phyloP scores from a whole-genome alignment of 2,797 vertebrate species.

The Sebastiscus albofasciatus region DNA sequence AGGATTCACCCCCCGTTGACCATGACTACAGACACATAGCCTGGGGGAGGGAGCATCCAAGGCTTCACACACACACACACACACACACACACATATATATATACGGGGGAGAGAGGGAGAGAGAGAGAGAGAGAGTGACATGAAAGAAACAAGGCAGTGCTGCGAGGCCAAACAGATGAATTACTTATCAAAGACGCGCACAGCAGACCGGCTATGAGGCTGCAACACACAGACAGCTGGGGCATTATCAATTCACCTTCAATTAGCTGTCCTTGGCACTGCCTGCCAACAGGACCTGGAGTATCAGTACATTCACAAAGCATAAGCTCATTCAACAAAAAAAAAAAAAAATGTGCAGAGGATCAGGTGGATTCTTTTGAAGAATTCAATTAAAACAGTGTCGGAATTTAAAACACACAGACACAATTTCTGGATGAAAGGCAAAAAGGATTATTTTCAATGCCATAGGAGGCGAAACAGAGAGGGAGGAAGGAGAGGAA shows the following conservation, averaged over 20 bases:
- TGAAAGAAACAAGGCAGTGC: conserved; percentile 76
- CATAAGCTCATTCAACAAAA: conserved; percentile 35
- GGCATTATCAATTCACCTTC: conserved; percentile 79
- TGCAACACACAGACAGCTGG: conserved; percentile 65
- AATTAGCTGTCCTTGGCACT: conserved; percentile 72
- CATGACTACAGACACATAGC: conserved; percentile 75
- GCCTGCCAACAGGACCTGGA: conserved; percentile 54
- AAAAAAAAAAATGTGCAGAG: background rate
- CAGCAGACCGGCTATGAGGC: conserved; percentile 63
- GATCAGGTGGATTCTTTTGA: conserved; percentile 67
- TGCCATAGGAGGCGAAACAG: conserved; percentile 44
- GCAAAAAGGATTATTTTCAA: conserved; percentile 68
- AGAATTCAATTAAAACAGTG: conserved; percentile 68
- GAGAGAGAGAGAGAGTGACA: conserved; percentile 49
- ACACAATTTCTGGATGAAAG: conserved; percentile 61
- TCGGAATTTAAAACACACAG: conserved; percentile 6
- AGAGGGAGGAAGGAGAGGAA: background rate
- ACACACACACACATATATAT: conserved; percentile 38
- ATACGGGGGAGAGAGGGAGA: background rate
- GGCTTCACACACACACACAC: conserved; percentile 41
- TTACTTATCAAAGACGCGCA: conserved; percentile 77
- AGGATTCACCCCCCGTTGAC: conserved; percentile 70
- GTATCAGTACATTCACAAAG: conserved; percentile 33
- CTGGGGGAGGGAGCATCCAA: conserved; percentile 67
- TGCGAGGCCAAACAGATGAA: conserved; percentile 79